Evolutionary conservation across 2,113 vertebrate species (phyloP).

Genomic region (Caracal caracal): DNA sequence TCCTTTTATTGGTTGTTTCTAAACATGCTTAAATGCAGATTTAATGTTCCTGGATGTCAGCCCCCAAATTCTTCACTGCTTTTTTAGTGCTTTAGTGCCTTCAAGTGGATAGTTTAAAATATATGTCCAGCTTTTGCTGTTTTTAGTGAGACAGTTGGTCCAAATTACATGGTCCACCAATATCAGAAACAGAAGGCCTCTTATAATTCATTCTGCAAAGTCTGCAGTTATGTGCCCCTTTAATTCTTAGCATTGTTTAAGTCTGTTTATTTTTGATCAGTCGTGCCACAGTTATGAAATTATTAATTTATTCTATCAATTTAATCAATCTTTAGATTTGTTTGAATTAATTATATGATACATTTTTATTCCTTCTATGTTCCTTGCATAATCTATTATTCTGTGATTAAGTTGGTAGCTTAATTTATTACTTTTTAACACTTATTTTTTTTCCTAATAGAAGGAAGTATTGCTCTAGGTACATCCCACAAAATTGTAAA

Average conservation of each 20-base stretch:
- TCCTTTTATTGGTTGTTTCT: not conserved
- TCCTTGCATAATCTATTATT: not conserved
- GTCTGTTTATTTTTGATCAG: not conserved
- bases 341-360: not conserved
- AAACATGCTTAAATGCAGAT: not conserved
- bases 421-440: not conserved
- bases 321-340: not conserved
- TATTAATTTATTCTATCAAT: not conserved
- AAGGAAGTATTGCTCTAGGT: not conserved
- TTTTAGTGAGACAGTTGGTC: not conserved
- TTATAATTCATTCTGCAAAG: not conserved
- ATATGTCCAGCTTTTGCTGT: not conserved
- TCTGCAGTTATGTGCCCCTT: not conserved
- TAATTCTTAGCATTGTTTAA: not conserved
- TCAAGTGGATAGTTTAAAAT: not conserved
- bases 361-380: not conserved
- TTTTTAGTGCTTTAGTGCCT: not conserved
- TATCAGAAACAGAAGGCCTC: not conserved
- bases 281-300: not conserved
- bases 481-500: not conserved
- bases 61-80: not conserved
- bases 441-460: not conserved
- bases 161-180: not conserved
- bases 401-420: not conserved
- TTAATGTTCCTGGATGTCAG: not conserved